Evolutionary conservation across 2,888 invertebrate genomes (phyloP).

Genomic region (Xylocampa areola): DNA sequence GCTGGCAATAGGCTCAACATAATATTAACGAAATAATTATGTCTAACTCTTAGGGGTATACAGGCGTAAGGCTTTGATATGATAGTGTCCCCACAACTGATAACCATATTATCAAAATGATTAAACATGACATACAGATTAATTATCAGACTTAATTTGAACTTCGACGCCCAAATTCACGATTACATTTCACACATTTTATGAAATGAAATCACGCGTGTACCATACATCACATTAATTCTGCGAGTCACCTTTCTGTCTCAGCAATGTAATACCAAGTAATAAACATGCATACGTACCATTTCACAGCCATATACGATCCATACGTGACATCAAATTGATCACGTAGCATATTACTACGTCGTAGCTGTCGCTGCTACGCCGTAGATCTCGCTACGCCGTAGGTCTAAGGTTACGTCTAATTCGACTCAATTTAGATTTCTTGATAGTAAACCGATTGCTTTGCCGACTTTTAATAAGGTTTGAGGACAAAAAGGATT

Average conservation of each 20-base stretch:
- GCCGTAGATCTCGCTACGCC: constrained; percentile 40
- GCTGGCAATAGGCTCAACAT: too few relatives aligned
- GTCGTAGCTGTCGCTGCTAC: constrained; percentile 47
- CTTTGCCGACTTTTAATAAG: constrained; percentile 42
- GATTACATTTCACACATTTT: too few relatives aligned
- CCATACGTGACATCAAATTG: constrained; percentile 41
- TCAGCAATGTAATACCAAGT: constrained; percentile 32
- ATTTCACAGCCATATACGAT: constrained; percentile 31
- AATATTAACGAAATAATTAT: too few relatives aligned
- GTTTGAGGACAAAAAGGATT: constrained; percentile 40
- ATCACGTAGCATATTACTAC: constrained; percentile 59
- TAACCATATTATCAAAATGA: too few relatives aligned
- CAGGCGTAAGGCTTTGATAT: too few relatives aligned
- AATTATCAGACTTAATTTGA: too few relatives aligned
- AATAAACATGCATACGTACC: constrained; percentile 50
- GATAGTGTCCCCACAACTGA: too few relatives aligned
- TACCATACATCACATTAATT: constrained; percentile 16
- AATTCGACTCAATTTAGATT: constrained; percentile 43
- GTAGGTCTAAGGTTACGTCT: constrained; percentile 29
- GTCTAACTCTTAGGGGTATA: too few relatives aligned
- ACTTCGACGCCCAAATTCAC: too few relatives aligned
- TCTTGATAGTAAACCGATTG: constrained; percentile 33
- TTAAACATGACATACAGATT: too few relatives aligned
- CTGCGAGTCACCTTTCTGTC: constrained; percentile 16
- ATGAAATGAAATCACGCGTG: too few relatives aligned